phyloP scores from a whole-genome alignment of 2,797 vertebrate genomes.

The Acipenser ruthenus region DNA sequence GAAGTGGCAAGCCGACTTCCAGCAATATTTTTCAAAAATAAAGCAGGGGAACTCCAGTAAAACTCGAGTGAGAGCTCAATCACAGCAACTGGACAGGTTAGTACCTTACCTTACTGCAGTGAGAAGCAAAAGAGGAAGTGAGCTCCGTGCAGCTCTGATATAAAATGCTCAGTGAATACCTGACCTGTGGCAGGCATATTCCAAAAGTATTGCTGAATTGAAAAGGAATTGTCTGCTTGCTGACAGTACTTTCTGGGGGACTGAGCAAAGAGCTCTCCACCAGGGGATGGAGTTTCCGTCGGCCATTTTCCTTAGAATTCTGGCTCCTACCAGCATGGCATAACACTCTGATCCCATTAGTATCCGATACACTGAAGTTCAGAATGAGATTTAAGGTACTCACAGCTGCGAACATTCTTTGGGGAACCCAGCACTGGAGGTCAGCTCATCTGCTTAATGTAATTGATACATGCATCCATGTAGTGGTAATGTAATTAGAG shows the following conservation, averaged over 20 bases:
- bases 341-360: conserved; percentile 50
- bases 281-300: conserved; percentile 41
- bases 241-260: neutral
- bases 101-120: too few relatives aligned
- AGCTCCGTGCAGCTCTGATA: too few relatives aligned
- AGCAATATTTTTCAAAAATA: too few relatives aligned
- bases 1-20: too few relatives aligned
- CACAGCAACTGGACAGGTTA: too few relatives aligned
- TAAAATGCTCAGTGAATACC: too few relatives aligned
- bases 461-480: conserved; percentile 82
- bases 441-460: conserved; percentile 80
- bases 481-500: conserved; percentile 64
- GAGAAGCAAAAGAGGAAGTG: too few relatives aligned
- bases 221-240: neutral
- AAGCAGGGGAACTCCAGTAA: too few relatives aligned
- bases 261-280: neutral
- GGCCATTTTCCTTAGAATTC: conserved; percentile 46
- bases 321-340: conserved; percentile 55
- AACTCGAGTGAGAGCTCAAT: too few relatives aligned
- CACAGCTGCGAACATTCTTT: conserved; percentile 93
- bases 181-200: too few relatives aligned
- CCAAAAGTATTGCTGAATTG: too few relatives aligned
- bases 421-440: conserved; percentile 82
- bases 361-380: conserved; percentile 55
- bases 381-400: conserved; percentile 63